Conservation (phyloP, 2,113 vertebrate genomes). For the Actinemys pallida region DNA sequence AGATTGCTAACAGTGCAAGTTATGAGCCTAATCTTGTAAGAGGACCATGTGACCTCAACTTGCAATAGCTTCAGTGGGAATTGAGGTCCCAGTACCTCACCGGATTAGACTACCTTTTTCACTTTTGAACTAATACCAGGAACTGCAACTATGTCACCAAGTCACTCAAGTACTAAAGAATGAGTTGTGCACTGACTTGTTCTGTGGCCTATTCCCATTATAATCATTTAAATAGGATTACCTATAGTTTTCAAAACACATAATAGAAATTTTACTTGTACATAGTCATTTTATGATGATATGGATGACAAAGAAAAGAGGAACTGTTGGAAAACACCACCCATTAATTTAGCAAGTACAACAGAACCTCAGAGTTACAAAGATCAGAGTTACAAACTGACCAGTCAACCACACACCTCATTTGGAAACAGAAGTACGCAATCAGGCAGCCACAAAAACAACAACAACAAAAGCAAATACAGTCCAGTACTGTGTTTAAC, state of each 20-base stretch:
- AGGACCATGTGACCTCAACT: background rate
- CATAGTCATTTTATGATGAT: background rate
- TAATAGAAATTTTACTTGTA: fast-evolving
- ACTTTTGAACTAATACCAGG: background rate
- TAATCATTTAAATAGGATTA: background rate
- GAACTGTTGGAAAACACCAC: background rate
- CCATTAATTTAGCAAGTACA: background rate
- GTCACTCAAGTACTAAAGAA: background rate
- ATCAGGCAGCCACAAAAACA: no score
- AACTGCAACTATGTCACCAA: background rate
- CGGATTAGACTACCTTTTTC: background rate
- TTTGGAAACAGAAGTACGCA: no score
- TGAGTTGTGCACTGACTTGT: background rate
- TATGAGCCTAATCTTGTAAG: background rate
- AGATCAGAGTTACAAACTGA: no score
- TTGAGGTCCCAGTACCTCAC: background rate
- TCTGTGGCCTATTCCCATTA: background rate
- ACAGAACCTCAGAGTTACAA: no score
- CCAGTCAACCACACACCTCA: no score
- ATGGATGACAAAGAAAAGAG: background rate
- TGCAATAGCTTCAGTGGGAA: background rate
- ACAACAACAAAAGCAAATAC: no score
- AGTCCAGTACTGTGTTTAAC: no score
- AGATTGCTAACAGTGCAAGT: background rate
- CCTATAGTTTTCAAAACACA: background rate